Base-by-base conservation (phyloP, 1,140 invertebrate genomes). In the Orchestia grillus region DNA sequence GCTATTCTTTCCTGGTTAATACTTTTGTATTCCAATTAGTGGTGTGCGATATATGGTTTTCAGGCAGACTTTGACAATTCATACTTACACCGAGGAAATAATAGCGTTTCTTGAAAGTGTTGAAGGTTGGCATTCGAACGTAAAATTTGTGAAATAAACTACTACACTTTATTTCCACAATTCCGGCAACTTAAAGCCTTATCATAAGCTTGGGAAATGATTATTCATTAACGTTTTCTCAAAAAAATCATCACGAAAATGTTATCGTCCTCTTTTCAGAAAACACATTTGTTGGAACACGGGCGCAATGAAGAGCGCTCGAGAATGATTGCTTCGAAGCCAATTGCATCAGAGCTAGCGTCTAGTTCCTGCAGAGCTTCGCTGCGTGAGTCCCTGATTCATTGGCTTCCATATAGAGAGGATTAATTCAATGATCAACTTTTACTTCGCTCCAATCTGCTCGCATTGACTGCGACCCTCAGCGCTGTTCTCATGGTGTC, bases 351-450 rank as follows among this genome's bases (percentile, higher is more conserved):
- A 44, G 43, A 90, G 16, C 88, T 42, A 41, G 42, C 88, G 88
- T 90, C 88, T 42, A 16, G 88, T 90, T 90, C 42, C 88, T 90
- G 43, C 88, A 41, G 88, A 90, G 92, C 92, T 15, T 94, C 44
- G 44, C 44, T n/a, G 92, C 43, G 44, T 40, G 44, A 44, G 92
- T 94, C 92, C 11, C 40, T 44, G 92, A 94, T 44, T 94, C 92
- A 94, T 94, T 94, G 92, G 92, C 92, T 94, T 47, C 92, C 44
- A 94, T 94, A 94, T 47, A n/a, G 92, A 90, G 44, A 47, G 92
- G 44, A 94, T 94, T 94, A 94, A 94, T 94, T 44, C 92, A 94
- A 94, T 94, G 44, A 94, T 94, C 43, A 94, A 94, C 92, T 94
- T 94, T 94, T 94, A 44, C 43, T 94, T 94, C 41, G 92, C 92